Percentiles rank a stretch among this genome's conserved stretches.
Evolutionary conservation across 35 echinoderm and acorn worm species (phyloP).

Genomic region (Hemicentrotus pulcherrimus): DNA sequence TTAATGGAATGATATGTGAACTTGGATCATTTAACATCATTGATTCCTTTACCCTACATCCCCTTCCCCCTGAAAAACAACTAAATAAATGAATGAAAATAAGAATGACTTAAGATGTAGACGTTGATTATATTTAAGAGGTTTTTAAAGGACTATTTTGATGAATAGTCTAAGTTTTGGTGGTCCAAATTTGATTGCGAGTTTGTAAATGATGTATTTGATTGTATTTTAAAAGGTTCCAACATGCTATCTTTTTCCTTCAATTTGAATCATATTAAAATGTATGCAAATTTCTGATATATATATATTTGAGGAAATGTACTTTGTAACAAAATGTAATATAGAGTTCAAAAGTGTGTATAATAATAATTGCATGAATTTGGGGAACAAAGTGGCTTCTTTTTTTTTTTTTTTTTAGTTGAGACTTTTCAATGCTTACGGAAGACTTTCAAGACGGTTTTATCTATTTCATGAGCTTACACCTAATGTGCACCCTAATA

Average conservation of each 20-base stretch:
- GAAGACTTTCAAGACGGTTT: background rate
- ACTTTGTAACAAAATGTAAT: background rate
- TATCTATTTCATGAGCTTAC: background rate
- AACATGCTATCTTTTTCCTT: background rate
- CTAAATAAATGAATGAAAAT: background rate
- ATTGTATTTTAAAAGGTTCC: background rate
- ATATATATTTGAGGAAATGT: background rate
- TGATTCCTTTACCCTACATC: background rate
- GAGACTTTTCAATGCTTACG: background rate
- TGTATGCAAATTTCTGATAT: constrained; percentile 19
- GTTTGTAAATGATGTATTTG: background rate
- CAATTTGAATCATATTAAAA: background rate
- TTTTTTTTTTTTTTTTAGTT: background rate
- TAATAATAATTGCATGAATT: background rate
- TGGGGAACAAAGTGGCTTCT: background rate
- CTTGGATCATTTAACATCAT: no score
- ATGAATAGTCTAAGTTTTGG: background rate
- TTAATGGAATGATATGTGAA: background rate
- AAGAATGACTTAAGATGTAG: background rate
- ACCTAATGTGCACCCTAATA: no score
- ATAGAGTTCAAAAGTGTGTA: background rate
- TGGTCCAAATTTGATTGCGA: background rate
- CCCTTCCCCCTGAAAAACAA: background rate
- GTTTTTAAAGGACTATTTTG: background rate
- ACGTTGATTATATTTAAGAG: background rate